These are phyloP conservation scores for Pseudomyrmex dendroicus DNA, from an alignment of 1,140 invertebrate genomes.

Conservation along the genomic window DNA sequence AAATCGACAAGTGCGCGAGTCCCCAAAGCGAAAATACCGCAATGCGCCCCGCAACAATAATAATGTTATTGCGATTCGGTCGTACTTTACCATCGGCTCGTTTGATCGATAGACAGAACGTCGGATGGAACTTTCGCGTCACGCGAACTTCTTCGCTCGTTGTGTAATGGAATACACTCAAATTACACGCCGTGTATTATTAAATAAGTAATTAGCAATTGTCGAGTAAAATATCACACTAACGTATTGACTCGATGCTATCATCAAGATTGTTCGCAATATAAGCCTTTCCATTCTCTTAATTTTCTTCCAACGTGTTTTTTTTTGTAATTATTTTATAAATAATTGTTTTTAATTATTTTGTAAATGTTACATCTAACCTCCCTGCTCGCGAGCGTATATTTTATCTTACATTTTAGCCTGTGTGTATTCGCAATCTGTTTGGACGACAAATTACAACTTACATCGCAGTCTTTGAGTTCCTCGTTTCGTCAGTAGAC, in stretches of 20 bases:
- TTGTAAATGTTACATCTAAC: not conserved
- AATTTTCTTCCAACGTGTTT: no score
- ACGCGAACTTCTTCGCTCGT: slow-evolving; percentile 1
- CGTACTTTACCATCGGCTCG: slow-evolving; percentile 22
- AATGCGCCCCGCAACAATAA: slow-evolving; percentile 54
- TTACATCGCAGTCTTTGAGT: slow-evolving; percentile 26
- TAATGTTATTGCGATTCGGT: slow-evolving; percentile 39
- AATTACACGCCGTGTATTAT: not conserved
- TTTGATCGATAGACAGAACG: slow-evolving; percentile 55
- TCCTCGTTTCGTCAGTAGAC: slow-evolving; percentile 1
- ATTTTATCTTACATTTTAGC: not conserved
- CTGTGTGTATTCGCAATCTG: not conserved
- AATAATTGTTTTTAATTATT: not conserved
- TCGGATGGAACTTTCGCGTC: not conserved
- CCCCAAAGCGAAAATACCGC: slow-evolving; percentile 56
- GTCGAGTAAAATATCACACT: no score
- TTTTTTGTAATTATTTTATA: not conserved
- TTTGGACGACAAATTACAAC: slow-evolving; percentile 30
- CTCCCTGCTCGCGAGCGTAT: no score
- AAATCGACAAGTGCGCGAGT: slow-evolving; percentile 5
- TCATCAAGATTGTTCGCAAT: no score
- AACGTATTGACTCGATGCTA: not conserved
- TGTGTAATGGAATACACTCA: not conserved
- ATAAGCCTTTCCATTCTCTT: no score
- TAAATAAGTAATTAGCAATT: no score